Conservation (phyloP, 2,888 invertebrate species). For the Blera fallax region DNA sequence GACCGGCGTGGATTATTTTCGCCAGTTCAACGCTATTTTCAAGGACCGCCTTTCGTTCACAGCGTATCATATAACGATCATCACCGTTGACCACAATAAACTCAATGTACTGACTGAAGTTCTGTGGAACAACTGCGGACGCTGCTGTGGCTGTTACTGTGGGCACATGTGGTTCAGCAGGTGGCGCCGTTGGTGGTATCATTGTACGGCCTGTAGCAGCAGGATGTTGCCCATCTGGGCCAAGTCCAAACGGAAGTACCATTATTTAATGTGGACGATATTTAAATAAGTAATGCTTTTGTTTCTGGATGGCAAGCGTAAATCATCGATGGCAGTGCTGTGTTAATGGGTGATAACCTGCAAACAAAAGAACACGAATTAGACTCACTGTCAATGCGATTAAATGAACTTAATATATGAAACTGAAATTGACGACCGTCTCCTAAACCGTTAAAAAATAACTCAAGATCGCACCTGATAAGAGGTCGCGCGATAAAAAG, state of each 20-base stretch:
- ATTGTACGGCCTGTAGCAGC: constrained; percentile 73
- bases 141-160: constrained; percentile 77
- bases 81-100: constrained; percentile 81
- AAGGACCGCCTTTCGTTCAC: constrained; percentile 79
- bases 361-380: constrained; percentile 26
- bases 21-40: constrained; percentile 81
- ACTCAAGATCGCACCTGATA: background rate
- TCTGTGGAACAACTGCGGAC: constrained; percentile 77
- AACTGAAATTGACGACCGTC: background rate
- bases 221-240: constrained; percentile 79
- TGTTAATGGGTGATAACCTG: constrained; percentile 40
- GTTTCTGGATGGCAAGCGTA: background rate
- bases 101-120: constrained; percentile 80
- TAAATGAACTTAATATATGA: background rate
- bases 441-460: background rate
- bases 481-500: background rate
- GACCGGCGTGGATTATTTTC: constrained; percentile 80
- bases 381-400: background rate
- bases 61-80: constrained; percentile 81
- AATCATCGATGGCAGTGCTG: constrained; percentile 66
- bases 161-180: constrained; percentile 76
- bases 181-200: constrained; percentile 79
- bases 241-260: constrained; percentile 81
- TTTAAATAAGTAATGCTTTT: constrained; percentile 9
- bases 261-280: constrained; percentile 71